Conservation (phyloP, 2,113 vertebrate species). For the Pelusios castaneus region DNA sequence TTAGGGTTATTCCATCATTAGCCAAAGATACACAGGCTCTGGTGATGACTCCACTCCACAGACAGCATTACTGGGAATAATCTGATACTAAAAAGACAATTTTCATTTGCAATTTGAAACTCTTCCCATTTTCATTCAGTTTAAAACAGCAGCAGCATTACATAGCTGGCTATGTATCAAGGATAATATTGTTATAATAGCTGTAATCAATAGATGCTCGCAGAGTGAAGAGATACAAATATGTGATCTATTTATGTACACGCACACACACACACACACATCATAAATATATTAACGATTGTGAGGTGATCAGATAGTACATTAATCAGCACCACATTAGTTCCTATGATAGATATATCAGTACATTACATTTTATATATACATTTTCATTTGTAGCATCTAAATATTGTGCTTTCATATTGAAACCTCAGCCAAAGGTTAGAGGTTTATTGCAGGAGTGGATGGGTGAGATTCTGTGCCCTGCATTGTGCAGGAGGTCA, state of each 20-base stretch:
- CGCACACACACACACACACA: background rate
- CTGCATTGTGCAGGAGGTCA: too few species aligned
- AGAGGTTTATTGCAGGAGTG: too few species aligned
- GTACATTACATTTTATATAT: background rate
- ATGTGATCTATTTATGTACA: background rate
- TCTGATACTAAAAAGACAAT: constrained; percentile 31
- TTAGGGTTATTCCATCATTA: background rate
- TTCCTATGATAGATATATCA: background rate
- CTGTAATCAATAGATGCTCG: constrained; percentile 8
- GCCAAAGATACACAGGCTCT: background rate
- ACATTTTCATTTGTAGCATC: background rate
- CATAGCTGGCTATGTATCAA: constrained; percentile 2
- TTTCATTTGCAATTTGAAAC: constrained; percentile 46
- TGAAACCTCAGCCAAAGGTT: too few species aligned
- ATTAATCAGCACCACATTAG: background rate
- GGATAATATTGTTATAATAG: constrained; percentile 41
- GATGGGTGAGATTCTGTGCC: too few species aligned
- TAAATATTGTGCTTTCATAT: background rate
- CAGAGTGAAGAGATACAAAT: background rate
- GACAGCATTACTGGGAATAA: background rate
- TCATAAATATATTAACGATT: background rate
- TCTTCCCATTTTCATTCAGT: constrained; percentile 31
- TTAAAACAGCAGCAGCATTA: constrained; percentile 37
- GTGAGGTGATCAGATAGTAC: background rate
- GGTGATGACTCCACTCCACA: background rate